Base-by-base conservation (phyloP, 1,140 invertebrate genomes). In the Dufourea novaeangliae region DNA sequence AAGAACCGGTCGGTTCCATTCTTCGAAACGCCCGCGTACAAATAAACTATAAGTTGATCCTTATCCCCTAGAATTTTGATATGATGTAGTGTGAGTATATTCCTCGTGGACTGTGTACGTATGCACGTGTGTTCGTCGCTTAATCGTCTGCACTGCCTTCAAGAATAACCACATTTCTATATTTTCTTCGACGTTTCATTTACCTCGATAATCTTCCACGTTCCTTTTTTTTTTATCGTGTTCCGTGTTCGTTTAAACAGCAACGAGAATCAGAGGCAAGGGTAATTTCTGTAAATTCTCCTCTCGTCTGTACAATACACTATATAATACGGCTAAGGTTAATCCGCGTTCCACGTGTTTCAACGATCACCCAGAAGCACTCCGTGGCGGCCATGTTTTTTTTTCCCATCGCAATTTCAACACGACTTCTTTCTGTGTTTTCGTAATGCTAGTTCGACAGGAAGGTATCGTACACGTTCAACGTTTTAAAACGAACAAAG, bases 41-140 rank as follows among this genome's bases (percentile, higher is more conserved):
- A 80, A 77, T 77, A 57, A 39, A 50, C 25, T 52, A 74, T 59
- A 41, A 59, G 54, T 54, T 59, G 59, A 66, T 66, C 57, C 73
- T 84, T 83, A 83, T 46, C 41, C 27, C 25, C 52, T 84, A 84
- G 67, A 64, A 84, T 79, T 83, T 84, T 84, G 80, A 84, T 84
- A 84, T 82, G 82, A 75, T 62, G 50, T 78, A 82, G 34, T 69
- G 66, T 74, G 39, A 61, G 41, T 74, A 64, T 66, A 82, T 76
- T 76, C 44, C 44, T 80, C 54, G 64, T 80, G 70, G 64, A 80
- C 67, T 82, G 61, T 52, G 64, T 46, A 37, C n/a, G 8, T n/a
- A 37, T 37, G 34, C 34, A 37, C 3, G 34, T n/a, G 46, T 50
- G 20, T 50, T 39, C 39, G 50, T 22, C 14, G 39, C 25, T 44